A percentile compares a stretch with the other conserved stretches of the same genome.
These are phyloP conservation scores for Drosophila mojavensis DNA, from an alignment of 1,140 invertebrate genomes.

Conservation along the genomic window DNA sequence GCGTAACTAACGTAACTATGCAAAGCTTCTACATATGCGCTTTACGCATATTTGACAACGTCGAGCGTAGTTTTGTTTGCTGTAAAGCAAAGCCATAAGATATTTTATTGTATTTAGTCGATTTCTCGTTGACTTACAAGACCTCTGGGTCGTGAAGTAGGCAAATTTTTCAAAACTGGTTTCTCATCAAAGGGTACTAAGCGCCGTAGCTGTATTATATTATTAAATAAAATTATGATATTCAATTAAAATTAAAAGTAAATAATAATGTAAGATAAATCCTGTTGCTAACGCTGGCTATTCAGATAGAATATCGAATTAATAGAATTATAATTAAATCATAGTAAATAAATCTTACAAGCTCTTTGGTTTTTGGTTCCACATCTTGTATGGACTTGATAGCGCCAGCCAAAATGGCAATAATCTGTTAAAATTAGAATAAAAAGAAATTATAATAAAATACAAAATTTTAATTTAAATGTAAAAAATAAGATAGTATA, in stretches of 20 bases:
- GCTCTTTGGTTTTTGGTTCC: conserved; percentile 86
- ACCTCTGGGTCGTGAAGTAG: conserved; percentile 28
- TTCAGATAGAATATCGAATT: conserved; percentile 47
- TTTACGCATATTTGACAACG: conserved; percentile 53
- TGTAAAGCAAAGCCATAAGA: conserved; percentile 58
- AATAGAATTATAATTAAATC: conserved; percentile 32
- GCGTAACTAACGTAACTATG: conserved; percentile 43
- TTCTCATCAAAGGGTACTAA: conserved; percentile 75
- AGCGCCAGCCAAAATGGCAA: conserved; percentile 86
- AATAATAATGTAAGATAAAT: conserved; percentile 45
- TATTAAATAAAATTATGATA: conserved; percentile 42
- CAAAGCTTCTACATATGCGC: conserved; percentile 58
- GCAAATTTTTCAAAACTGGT: conserved; percentile 21
- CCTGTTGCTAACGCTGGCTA: conserved; percentile 85
- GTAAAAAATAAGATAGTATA: conserved; percentile 29
- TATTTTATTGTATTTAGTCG: background rate
- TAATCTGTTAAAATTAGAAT: conserved; percentile 49
- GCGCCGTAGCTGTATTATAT: conserved; percentile 58
- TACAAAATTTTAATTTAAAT: conserved; percentile 30
- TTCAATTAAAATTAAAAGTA: conserved; percentile 14
- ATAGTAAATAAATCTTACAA: conserved; percentile 85
- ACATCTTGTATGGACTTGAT: conserved; percentile 85
- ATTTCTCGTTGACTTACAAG: conserved; percentile 64
- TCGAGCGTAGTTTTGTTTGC: conserved; percentile 34
- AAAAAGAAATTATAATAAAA: conserved; percentile 6